These are phyloP conservation scores for Augochlora pura DNA, from an alignment of 1,140 invertebrate species.

Conservation along the genomic window DNA sequence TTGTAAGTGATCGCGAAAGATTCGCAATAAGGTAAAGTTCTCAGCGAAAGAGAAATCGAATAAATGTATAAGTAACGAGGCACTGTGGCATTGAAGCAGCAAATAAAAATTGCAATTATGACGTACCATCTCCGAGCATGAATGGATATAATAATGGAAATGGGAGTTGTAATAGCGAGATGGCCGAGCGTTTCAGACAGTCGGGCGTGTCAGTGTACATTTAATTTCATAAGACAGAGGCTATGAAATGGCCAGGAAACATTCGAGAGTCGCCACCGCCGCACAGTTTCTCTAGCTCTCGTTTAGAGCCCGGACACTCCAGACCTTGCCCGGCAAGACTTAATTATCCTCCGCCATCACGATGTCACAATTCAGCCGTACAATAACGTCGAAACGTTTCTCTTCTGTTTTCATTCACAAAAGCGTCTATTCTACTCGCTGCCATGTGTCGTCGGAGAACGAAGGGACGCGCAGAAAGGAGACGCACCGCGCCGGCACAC, in stretches of 20 bases:
- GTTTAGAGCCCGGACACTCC: not conserved
- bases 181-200: no score
- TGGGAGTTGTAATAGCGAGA: no score
- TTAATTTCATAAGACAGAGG: not conserved
- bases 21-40: no score
- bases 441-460: slow-evolving; percentile 52
- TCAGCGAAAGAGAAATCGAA: no score
- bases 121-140: no score
- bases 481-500: no score
- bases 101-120: no score
- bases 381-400: slow-evolving; percentile 54
- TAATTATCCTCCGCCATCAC: slow-evolving; percentile 42
- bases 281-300: not conserved
- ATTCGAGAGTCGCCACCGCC: not conserved
- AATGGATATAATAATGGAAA: no score
- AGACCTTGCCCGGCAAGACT: slow-evolving; percentile 22
- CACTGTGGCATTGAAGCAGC: no score
- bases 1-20: no score
- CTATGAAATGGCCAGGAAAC: not conserved
- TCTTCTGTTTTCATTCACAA: slow-evolving; percentile 58
- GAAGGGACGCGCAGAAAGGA: slow-evolving; percentile 8
- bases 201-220: no score
- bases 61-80: no score
- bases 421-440: slow-evolving; percentile 47
- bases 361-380: slow-evolving; percentile 33